Base-by-base conservation (phyloP, 2,797 vertebrate species). In the Myotis vivesi region DNA sequence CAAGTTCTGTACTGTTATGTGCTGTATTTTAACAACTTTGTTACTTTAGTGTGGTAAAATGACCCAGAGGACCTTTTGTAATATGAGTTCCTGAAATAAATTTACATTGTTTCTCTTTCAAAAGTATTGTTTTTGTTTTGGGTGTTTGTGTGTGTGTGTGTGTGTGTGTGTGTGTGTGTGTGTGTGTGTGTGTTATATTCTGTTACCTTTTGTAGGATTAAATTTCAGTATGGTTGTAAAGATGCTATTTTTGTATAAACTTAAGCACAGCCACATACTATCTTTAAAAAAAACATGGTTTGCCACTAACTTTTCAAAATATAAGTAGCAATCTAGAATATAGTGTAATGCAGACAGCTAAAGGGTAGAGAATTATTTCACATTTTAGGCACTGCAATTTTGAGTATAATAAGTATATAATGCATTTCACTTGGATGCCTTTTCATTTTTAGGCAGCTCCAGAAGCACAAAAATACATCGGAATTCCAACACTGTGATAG, bases 1-100 rank as follows among this genome's bases (percentile, higher is more conserved):
- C 46, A 87, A 62, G 59, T 53, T 88, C 59, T 98, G 86, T 80
- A 96, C 90, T 94, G 71, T 97, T 97, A 91, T 95, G 95, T 93
- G 76, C 95, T 97, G 72, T 92, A 76, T 98, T 97, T 98, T 97
- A 98, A 98, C 91, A 97, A 97, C 90, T 94, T 98, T 96, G 89
- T 97, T 96, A 88, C 41, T 51, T 59, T 94, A 28, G 13, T 62
- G 3, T 28, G 8, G 1, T 0, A 71, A 91, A 57, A 80, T 79
- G 75, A 81, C 53, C 4, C 64, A 73, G 8, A 83, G 76, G 6
- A 15, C 44, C 22, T 71, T 8, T 19, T 90, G 11, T 33, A 55
- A 20, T 46, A 22, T 5, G n/a, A 87, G 30, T 85, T 89, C 49
- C 12, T 82, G 38, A 85, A 95, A 88, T 85, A 93, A 94, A 66